A percentile compares a stretch with the other conserved stretches of the same genome.
These are phyloP conservation scores for Scleropages formosus DNA, from an alignment of 2,797 vertebrate species.

Conservation along the genomic window DNA sequence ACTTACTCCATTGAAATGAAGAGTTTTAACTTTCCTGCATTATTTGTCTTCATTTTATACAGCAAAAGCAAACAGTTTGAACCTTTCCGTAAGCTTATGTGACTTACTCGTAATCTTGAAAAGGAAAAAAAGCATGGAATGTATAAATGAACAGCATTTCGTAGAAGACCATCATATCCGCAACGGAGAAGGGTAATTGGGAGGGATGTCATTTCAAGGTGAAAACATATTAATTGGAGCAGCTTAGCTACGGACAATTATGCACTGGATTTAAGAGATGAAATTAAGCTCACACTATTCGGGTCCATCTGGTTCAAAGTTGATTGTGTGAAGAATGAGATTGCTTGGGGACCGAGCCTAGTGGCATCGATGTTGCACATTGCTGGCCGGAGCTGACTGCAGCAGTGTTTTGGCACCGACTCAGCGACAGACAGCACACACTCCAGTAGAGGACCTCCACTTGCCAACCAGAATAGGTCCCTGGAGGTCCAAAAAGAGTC, in stretches of 20 bases:
- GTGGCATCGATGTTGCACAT: slow-evolving; percentile 32
- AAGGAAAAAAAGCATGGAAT: slow-evolving; percentile 13
- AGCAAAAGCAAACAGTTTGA: slow-evolving; percentile 39
- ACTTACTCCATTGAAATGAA: slow-evolving; percentile 42
- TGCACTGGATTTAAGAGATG: slow-evolving; percentile 48
- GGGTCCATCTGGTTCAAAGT: slow-evolving; percentile 52
- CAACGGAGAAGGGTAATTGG: slow-evolving; percentile 16
- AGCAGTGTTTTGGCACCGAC: slow-evolving; percentile 30
- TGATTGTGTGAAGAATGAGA: slow-evolving; percentile 49
- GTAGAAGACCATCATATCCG: background rate
- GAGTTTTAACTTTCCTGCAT: slow-evolving; percentile 26
- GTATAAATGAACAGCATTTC: background rate
- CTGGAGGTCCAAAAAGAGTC: background rate
- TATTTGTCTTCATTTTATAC: slow-evolving; percentile 38
- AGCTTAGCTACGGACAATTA: slow-evolving; percentile 38
- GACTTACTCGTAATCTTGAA: background rate
- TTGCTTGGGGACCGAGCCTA: slow-evolving; percentile 31
- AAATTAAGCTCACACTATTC: slow-evolving; percentile 42
- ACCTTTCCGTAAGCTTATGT: background rate
- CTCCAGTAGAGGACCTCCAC: background rate
- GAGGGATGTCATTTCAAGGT: slow-evolving; percentile 33
- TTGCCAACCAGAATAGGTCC: background rate
- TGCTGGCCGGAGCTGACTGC: slow-evolving; percentile 17
- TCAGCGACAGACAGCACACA: background rate
- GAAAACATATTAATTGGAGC: slow-evolving; percentile 31